Conservation (phyloP, 2,113 vertebrate species). For the Melanostigma gelatinosum region DNA sequence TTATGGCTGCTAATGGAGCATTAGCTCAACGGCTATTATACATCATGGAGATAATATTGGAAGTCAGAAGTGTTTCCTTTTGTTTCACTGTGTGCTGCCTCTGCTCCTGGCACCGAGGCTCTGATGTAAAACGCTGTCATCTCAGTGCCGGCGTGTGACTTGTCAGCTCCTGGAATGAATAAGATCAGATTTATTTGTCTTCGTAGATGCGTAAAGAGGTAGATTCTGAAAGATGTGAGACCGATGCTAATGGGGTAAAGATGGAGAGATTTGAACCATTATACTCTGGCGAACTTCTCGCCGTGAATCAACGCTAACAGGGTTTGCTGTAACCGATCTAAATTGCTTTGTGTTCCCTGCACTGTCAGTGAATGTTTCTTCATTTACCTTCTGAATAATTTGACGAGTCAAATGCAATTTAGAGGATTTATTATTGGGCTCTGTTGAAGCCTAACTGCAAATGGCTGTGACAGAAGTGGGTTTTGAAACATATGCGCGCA, state of each 20-base stretch:
- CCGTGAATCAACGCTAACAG: constrained; percentile 14
- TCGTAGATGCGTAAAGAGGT: neutral
- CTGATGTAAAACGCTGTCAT: neutral
- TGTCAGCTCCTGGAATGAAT: neutral
- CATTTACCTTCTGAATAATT: constrained; percentile 37
- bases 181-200: neutral
- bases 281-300: neutral
- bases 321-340: constrained; percentile 3
- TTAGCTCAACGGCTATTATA: constrained; percentile 7
- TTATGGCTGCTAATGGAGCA: constrained; percentile 17
- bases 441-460: constrained; percentile 36
- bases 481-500: constrained; percentile 28
- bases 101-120: constrained; percentile 5
- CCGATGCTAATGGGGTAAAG: constrained; percentile 1
- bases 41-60: constrained; percentile 3
- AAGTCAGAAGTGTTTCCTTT: neutral
- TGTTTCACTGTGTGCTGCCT: neutral
- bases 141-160: neutral
- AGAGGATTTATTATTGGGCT: constrained; percentile 43
- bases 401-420: constrained; percentile 52
- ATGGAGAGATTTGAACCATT: constrained; percentile 10
- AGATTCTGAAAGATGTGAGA: neutral
- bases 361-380: constrained; percentile 30
- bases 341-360: constrained; percentile 19
- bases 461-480: constrained; percentile 36